These are phyloP conservation scores for Nibea albiflora DNA, from an alignment of 2,113 vertebrate genomes.

Conservation along the genomic window DNA sequence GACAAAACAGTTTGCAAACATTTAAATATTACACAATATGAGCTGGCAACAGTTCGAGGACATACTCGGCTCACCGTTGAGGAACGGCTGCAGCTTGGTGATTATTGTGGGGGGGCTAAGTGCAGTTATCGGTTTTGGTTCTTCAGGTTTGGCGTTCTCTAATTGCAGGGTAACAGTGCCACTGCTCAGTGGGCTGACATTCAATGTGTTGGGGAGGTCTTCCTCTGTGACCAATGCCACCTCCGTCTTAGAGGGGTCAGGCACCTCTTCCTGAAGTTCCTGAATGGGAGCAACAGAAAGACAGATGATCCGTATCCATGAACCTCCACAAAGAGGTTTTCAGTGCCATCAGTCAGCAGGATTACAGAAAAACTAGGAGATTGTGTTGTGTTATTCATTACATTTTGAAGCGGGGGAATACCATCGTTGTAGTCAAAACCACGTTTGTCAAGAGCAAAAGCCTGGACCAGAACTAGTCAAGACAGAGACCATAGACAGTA, in stretches of 20 bases:
- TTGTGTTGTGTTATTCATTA: too few relatives aligned
- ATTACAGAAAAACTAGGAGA: too few relatives aligned
- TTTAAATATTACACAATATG: not conserved
- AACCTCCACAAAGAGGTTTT: too few relatives aligned
- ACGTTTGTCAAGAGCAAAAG: too few relatives aligned
- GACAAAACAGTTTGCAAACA: not conserved
- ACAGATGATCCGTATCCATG: not conserved
- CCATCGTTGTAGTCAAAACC: too few relatives aligned
- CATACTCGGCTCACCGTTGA: constrained; percentile 70
- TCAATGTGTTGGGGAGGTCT: constrained; percentile 77
- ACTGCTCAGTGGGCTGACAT: constrained; percentile 70
- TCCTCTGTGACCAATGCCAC: constrained; percentile 81
- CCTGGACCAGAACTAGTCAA: too few relatives aligned
- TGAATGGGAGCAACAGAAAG: not conserved
- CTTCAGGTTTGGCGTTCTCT: constrained; percentile 2
- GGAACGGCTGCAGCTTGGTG: constrained; percentile 84
- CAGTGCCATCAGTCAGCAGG: too few relatives aligned
- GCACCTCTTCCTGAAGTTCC: constrained; percentile 23
- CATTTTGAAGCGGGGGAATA: too few relatives aligned
- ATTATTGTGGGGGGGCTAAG: constrained; percentile 72
- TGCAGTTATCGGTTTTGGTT: constrained; percentile 33
- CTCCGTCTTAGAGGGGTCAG: constrained; percentile 66
- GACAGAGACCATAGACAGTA: too few relatives aligned
- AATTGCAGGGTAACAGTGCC: constrained; percentile 21
- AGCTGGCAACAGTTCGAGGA: not conserved